A percentile compares a stretch with the other conserved stretches of the same genome.
Conservation (phyloP, 2,797 vertebrate species). For the Pangasius mekongensis region DNA sequence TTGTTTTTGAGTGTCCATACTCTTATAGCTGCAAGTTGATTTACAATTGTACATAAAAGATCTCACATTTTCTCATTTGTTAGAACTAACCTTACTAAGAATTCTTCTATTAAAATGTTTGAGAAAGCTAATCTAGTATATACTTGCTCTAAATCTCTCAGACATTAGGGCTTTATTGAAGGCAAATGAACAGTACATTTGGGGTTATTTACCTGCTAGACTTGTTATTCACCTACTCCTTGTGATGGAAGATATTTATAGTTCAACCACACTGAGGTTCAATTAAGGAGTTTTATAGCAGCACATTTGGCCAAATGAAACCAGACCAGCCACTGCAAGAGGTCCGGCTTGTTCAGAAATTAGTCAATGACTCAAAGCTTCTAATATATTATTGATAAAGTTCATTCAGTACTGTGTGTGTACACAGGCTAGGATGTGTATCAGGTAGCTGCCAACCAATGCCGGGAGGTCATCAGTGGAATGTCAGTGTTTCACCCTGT, state of each 20-base stretch:
- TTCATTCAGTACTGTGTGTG: not conserved
- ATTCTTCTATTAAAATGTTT: too few relatives aligned
- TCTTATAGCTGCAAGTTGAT: too few relatives aligned
- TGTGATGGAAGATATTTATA: not conserved
- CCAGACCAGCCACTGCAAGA: slow-evolving; percentile 15
- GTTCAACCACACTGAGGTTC: not conserved
- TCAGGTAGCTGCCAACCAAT: slow-evolving; percentile 1
- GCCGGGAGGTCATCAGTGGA: not conserved
- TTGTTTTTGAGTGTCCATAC: not conserved
- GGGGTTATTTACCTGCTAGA: too few relatives aligned
- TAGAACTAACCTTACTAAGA: too few relatives aligned
- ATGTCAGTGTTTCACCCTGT: not conserved
- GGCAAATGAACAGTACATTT: too few relatives aligned
- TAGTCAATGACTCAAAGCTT: slow-evolving; percentile 2
- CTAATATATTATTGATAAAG: slow-evolving; percentile 29
- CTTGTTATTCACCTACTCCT: too few relatives aligned
- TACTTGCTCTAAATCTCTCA: too few relatives aligned
- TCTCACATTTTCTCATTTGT: too few relatives aligned
- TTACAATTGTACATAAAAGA: not conserved
- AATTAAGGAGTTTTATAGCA: slow-evolving; percentile 9
- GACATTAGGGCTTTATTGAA: too few relatives aligned
- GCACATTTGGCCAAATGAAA: slow-evolving; percentile 42
- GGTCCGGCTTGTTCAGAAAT: slow-evolving; percentile 4
- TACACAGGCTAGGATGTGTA: not conserved
- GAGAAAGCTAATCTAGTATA: too few relatives aligned